Conservation (phyloP, 2,888 invertebrate species). For the Andrena fulva region DNA sequence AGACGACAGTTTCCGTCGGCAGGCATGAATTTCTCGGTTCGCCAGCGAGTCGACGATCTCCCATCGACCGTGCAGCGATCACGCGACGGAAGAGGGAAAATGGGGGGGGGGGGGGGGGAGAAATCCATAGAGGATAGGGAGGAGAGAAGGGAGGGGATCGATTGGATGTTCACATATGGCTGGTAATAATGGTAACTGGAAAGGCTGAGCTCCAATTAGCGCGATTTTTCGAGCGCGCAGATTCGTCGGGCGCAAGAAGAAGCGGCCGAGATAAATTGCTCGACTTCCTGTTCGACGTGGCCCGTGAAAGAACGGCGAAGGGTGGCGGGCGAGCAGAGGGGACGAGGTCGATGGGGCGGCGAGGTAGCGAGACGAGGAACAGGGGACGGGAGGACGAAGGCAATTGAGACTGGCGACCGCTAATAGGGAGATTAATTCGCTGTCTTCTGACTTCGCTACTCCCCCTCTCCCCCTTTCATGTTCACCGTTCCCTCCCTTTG, state of each 20-base stretch:
- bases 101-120: too few relatives aligned
- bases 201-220: constrained; percentile 46
- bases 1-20: constrained; percentile 29
- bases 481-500: background rate
- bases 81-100: background rate
- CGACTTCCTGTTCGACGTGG: constrained; percentile 65
- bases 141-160: background rate
- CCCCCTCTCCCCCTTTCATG: constrained; percentile 5
- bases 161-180: constrained; percentile 9
- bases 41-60: constrained; percentile 24
- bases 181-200: constrained; percentile 26
- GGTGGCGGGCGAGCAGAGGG: constrained; percentile 35
- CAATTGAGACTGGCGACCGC: constrained; percentile 75
- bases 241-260: constrained; percentile 44
- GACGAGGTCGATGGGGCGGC: constrained; percentile 55
- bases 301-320: constrained; percentile 39
- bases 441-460: constrained; percentile 64
- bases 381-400: constrained; percentile 51
- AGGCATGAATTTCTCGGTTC: constrained; percentile 47
- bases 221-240: constrained; percentile 60
- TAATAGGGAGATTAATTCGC: constrained; percentile 77
- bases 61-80: constrained; percentile 17
- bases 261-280: constrained; percentile 70
- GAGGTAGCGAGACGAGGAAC: constrained; percentile 7
- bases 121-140: background rate